phyloP scores from a whole-genome alignment of 1,140 invertebrate species.

The Antheraea pernyi region DNA sequence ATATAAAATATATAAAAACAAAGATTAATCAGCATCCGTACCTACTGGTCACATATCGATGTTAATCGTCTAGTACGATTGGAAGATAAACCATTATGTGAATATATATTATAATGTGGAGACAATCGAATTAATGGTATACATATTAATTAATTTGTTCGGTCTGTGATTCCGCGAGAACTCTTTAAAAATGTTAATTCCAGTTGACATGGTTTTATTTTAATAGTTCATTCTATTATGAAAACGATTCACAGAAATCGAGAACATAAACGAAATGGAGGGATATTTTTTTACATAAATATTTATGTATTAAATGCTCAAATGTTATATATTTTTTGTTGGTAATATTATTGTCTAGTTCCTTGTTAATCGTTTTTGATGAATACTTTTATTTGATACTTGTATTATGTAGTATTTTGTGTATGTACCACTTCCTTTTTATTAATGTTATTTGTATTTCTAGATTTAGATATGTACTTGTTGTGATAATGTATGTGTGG shows the following conservation, averaged over 20 bases:
- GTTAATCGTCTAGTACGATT: conserved; percentile 31
- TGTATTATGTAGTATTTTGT: conserved; percentile 53
- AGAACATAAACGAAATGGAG: conserved; percentile 31
- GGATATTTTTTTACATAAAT: conserved; percentile 74
- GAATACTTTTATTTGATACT: conserved; percentile 56
- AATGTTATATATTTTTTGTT: conserved; percentile 75
- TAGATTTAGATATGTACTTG: conserved; percentile 61
- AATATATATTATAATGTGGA: neutral
- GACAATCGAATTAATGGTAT: neutral
- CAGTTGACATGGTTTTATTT: neutral
- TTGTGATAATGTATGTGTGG: conserved; percentile 72
- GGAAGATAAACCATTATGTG: neutral
- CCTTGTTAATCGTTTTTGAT: conserved; percentile 65
- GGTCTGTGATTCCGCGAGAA: neutral
- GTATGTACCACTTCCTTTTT: conserved; percentile 54
- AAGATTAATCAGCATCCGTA: conserved; percentile 53
- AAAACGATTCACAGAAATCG: conserved; percentile 44
- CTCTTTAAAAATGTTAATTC: neutral
- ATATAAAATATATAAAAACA: conserved; percentile 41
- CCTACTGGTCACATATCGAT: conserved; percentile 66
- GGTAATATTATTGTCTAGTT: conserved; percentile 72
- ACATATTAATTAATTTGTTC: neutral
- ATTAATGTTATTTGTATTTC: conserved; percentile 50
- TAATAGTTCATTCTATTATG: conserved; percentile 7
- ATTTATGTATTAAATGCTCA: conserved; percentile 67